phyloP scores from a whole-genome alignment of 2,888 invertebrate genomes.

The Lacanobia wlatinum region DNA sequence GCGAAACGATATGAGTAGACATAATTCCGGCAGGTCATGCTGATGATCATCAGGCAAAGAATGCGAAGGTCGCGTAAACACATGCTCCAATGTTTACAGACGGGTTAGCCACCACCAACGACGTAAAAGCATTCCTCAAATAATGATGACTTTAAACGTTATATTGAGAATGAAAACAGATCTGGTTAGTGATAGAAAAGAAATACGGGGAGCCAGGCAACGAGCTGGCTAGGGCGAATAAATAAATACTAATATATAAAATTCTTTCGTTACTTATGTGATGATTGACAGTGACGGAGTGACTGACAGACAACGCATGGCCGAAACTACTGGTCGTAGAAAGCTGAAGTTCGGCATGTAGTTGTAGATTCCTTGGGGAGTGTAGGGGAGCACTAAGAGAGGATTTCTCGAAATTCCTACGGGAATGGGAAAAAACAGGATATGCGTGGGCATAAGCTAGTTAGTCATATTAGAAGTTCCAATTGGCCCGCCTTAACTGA shows the following conservation, averaged over 20 bases:
- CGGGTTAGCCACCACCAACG: conserved; percentile 21
- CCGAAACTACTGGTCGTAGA: no score
- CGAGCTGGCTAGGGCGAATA: conserved; percentile 9
- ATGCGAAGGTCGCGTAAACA: conserved; percentile 45
- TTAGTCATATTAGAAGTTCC: conserved; percentile 5
- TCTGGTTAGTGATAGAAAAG: neutral
- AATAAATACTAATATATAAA: neutral
- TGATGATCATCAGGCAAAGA: conserved; percentile 23
- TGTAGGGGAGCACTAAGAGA: no score
- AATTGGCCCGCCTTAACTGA: conserved; percentile 18
- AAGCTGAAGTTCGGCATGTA: no score
- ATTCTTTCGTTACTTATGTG: no score
- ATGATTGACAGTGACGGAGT: no score
- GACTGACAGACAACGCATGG: no score
- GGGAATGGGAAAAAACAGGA: no score
- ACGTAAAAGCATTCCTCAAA: conserved; percentile 31
- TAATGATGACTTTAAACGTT: conserved; percentile 21
- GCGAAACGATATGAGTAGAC: conserved; percentile 16
- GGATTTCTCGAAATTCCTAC: no score
- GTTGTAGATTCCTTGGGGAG: no score
- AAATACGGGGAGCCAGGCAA: neutral
- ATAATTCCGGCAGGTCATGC: conserved; percentile 13
- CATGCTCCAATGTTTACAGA: conserved; percentile 20
- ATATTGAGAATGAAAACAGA: conserved; percentile 13
- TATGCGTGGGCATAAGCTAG: no score